Percentiles rank a stretch among this genome's conserved stretches.
Conservation (phyloP, 2,113 vertebrate genomes). For the Notarius lentiginosus region DNA sequence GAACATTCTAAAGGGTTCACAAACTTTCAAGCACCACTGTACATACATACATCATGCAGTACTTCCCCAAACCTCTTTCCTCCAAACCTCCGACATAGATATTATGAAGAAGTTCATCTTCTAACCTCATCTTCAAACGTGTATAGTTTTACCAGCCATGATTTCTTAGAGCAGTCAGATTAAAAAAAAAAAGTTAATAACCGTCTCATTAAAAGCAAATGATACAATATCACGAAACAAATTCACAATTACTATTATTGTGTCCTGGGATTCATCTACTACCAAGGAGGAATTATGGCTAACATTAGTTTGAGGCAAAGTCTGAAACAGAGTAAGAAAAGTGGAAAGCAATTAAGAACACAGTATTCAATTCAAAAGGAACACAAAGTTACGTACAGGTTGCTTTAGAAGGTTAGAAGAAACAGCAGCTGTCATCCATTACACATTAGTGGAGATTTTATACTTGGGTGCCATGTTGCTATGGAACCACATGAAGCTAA, state of each 20-base stretch:
- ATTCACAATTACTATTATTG: conserved; percentile 25
- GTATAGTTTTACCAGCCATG: not conserved
- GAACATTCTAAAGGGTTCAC: no score
- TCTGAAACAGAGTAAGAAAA: conserved; percentile 50
- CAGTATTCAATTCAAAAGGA: conserved; percentile 46
- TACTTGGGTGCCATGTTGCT: conserved; percentile 82
- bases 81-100: not conserved
- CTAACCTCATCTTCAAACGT: conserved; percentile 8
- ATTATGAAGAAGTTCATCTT: conserved; percentile 7
- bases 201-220: conserved; percentile 43
- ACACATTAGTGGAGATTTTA: conserved; percentile 82
- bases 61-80: not conserved
- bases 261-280: conserved; percentile 14
- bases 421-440: conserved; percentile 52
- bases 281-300: conserved; percentile 18
- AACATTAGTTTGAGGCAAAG: conserved; percentile 42
- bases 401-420: conserved; percentile 8
- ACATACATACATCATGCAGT: no score
- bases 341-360: conserved; percentile 45
- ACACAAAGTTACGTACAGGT: conserved; percentile 23
- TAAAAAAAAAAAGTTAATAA: not conserved
- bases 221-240: conserved; percentile 49
- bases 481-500: conserved; percentile 89
- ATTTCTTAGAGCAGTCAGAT: conserved; percentile 31
- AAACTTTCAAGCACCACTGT: no score